Evolutionary conservation across 2,888 invertebrate genomes (phyloP), one percentile per base, ranked within the genome.

Genomic region (Thyatira batis): DNA sequence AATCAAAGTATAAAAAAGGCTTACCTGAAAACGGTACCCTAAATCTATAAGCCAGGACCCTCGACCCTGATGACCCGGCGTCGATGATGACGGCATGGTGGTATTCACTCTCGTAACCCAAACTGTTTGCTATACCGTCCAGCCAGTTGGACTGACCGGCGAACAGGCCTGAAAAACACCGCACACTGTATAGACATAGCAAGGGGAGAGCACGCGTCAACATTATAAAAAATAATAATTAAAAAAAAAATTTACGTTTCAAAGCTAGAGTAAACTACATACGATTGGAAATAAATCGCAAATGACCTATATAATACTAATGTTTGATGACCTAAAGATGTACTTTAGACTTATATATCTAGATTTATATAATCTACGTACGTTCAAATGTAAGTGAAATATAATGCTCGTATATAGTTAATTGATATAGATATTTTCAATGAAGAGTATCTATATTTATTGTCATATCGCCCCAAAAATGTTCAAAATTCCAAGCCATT

Each of bases 11-110:
- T 30, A 45, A 43, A 33, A 17, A 20, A n/a, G 9, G 72, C 78
- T 68, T 72, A 95, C 95, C 94, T 85, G 95, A 92, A 71, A 95
- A 94, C 20, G 96, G 95, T 73, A 95, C 94, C 74, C 97, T 95
- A 85, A 97, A 97, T 69, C 95, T 95, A 79, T 96, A 97, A 4
- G 96, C 96, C 59, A 97, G 87, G 20, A 97, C 95, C 66, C 98
- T 93, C 59, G 97, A 96, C 1, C 98, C 98, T 0, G 98, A 98
- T 54, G 98, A 98, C 1, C 98, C 98, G 3, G 98, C 98, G 87
- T 98, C 98, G 65, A 98, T 96, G 67, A 98, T 95, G 21, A 98
- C 96, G 0, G 97, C 97, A 89, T 98, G 95, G 54, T 92, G 90
- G 65, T 81, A 78, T n/a, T 76, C 87, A 65, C 87, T 89, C 76